Percentiles rank a stretch among this genome's conserved stretches.
phyloP scores from a whole-genome alignment of 2,888 invertebrate genomes.

The Escarpia spicata region DNA sequence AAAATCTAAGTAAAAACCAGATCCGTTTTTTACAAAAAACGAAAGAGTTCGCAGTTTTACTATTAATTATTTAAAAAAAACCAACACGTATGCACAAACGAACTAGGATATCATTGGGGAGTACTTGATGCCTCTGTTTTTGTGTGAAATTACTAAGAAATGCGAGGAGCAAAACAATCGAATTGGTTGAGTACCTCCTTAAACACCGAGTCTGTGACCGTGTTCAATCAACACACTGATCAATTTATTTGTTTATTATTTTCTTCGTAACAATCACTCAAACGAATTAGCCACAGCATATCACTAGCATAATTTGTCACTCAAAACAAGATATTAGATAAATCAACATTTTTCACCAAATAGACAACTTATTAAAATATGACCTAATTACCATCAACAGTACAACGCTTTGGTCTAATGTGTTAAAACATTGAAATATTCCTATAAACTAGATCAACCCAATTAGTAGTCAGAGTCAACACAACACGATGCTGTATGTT shows the following conservation, averaged over 20 bases:
- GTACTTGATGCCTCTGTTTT: too few relatives aligned
- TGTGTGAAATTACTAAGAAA: too few relatives aligned
- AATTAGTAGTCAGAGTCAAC: neutral
- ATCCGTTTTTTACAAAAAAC: too few relatives aligned
- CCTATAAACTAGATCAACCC: neutral
- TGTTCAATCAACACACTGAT: neutral
- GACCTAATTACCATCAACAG: neutral
- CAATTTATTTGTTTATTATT: neutral
- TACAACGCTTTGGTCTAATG: neutral
- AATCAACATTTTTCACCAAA: neutral
- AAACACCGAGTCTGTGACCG: too few relatives aligned
- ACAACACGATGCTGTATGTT: too few relatives aligned
- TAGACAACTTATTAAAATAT: neutral
- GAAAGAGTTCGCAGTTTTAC: too few relatives aligned
- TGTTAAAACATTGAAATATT: neutral
- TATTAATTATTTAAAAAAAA: too few relatives aligned
- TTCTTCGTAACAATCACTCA: neutral
- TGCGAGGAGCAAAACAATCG: too few relatives aligned
- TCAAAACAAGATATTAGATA: neutral
- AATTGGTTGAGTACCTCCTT: too few relatives aligned
- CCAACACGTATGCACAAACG: too few relatives aligned
- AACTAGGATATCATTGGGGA: too few relatives aligned
- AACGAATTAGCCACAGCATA: neutral
- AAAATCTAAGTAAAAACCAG: too few relatives aligned
- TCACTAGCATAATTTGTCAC: constrained; percentile 16